phyloP scores from a whole-genome alignment of 37 sponge, comb jelly and placozoan species.

The Tethya wilhelma region DNA sequence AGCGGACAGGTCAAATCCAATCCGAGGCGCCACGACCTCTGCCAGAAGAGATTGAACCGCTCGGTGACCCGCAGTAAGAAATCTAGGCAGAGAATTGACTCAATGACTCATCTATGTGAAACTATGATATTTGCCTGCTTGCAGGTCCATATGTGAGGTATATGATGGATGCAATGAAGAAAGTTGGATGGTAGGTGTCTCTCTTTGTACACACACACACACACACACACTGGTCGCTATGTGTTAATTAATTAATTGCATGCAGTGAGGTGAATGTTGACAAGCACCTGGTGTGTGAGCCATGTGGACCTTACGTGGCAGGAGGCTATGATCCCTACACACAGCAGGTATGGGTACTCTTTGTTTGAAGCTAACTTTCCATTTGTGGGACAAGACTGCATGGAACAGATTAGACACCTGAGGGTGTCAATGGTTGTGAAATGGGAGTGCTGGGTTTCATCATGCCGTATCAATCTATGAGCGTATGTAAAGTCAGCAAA shows the following conservation, averaged over 20 bases:
- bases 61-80: constrained; percentile 60
- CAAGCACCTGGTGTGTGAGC: constrained; percentile 88
- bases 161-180: constrained; percentile 91
- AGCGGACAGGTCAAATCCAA: constrained; percentile 3
- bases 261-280: constrained; percentile 81
- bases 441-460: neutral
- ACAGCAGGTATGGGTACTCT: constrained; percentile 74
- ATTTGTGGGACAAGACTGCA: too few species aligned
- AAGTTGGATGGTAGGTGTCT: constrained; percentile 85
- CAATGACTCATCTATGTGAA: neutral
- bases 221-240: neutral
- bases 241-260: neutral
- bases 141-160: constrained; percentile 81
- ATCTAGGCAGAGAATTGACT: neutral
- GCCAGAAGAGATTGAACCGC: constrained; percentile 49
- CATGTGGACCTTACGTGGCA: constrained; percentile 80
- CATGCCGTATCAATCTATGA: too few species aligned
- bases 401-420: neutral
- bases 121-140: neutral
- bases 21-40: constrained; percentile 34
- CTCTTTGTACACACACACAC: neutral
- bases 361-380: too few species aligned
- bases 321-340: constrained; percentile 83
- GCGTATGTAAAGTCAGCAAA: too few species aligned
- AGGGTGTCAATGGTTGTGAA: neutral